Evolutionary conservation across 53 echinoderm and acorn worm genomes (phyloP), one percentile per base, ranked within the genome.

Genomic region (Henricia sp.): DNA sequence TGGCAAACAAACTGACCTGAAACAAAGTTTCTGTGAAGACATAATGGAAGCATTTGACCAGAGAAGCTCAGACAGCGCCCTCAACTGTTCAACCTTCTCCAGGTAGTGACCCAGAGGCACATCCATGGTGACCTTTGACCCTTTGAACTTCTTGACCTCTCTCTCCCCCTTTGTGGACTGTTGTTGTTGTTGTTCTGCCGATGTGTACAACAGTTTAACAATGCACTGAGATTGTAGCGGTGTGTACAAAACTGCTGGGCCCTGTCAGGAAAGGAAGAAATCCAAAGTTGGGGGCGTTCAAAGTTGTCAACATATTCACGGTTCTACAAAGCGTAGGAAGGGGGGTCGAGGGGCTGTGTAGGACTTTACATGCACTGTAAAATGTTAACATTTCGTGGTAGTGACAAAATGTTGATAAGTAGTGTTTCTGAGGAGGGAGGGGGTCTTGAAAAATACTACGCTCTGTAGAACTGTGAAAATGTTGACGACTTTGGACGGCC

Each of bases 61-160:
- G 28, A 99, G 44, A 12, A 99, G 39, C 51, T 85, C 60, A 3
- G 63, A 62, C 3, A 99, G 19, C 38, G 83, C 92, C 48, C 70
- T 34, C 11, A 99, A 82, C 32, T 94, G 99, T 3, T 76, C 83
- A 11, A 85, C 73, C 65, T 94, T 88, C 53, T 88, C 92, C 63
- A 83, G 72, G 92, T 89, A 92, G 59, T 90, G 89, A 12, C 64
- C 89, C 29, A 99, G 85, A 37, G 92, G 83, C 29, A 96, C 70
- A 16, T 52, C 82, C 16, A 41, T 60, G 0, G 44, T 72, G 38
- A 62, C 88, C 37, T 38, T 71, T 69, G 86, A 71, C 62, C 36
- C 72, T 8, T 30, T 12, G n/a, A 38, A 27, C 57, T 66, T 69
- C 50, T 51, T 24, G 32, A 44, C 50, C 68, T 54, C 84, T 14